These are phyloP conservation scores for Parotia lawesii DNA, from an alignment of 2,113 vertebrate species.

Conservation along the genomic window DNA sequence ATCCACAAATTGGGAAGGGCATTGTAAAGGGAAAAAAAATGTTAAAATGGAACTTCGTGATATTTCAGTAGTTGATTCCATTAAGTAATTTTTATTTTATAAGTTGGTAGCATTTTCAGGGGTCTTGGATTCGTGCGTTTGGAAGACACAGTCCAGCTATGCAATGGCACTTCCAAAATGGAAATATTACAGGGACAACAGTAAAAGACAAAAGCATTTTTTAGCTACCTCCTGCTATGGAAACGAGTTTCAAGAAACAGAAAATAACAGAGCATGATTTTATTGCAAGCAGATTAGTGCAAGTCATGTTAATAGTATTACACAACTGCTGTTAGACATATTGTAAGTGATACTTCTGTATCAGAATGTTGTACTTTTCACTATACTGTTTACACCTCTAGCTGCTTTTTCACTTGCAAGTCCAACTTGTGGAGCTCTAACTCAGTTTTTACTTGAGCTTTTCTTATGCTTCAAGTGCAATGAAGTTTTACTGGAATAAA, in stretches of 20 bases:
- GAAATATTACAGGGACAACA: background rate
- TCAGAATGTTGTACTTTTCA: background rate
- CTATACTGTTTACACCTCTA: background rate
- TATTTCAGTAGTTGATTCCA: background rate
- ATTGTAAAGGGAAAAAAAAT: background rate
- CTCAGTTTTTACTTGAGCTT: background rate
- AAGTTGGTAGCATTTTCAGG: background rate
- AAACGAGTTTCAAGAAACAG: slow-evolving; percentile 8
- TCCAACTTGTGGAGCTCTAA: background rate
- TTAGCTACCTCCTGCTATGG: background rate
- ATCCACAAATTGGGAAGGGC: background rate
- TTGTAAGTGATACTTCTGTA: background rate
- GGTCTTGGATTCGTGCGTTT: background rate
- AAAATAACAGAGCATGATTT: background rate
- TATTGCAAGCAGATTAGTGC: background rate
- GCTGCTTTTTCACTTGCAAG: background rate
- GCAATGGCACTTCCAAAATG: background rate
- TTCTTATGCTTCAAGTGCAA: background rate
- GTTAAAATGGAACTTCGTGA: background rate
- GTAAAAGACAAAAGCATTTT: background rate
- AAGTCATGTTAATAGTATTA: background rate
- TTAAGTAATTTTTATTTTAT: background rate
- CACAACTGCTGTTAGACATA: background rate
- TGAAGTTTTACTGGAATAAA: background rate
- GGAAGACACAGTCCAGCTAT: background rate